Base-by-base conservation (phyloP, 2,888 invertebrate species). In the Arrhopalites spinosus region DNA sequence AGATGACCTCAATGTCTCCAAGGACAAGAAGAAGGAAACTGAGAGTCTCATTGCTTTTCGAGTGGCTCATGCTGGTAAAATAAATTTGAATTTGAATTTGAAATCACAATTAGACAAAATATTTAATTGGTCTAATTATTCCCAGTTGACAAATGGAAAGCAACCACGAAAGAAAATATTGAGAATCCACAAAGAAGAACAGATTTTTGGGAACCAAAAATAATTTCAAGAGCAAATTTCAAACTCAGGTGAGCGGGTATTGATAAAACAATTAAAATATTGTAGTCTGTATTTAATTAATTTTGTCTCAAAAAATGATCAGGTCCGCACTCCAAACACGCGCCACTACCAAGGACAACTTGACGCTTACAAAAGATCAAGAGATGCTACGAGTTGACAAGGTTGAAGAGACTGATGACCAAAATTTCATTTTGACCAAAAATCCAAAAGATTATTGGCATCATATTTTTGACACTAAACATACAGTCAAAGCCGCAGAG, bases 361-460 rank as follows among this genome's bases (percentile, higher is more conserved):
- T 29, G 27, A 69, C 30, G 7, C 29, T 43, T 27, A 45, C n/a
- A 30, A 68, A 61, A 8, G 74, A 74, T 68, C 45, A 36, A 27
- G 74, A 74, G 13, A 30, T 74, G 47, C 13, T 61, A 20, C 13
- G 25, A n/a, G 45, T 61, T 8, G 56, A 68, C 43, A 2, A 66
- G n/a, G 8, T 17, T 8, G 15, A 23, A 20, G 68, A 74, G 1
- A 50, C 50, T 43, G 73, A 73, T 64, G 67, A 68, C 11, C 64
- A 64, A 0, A 50, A 64, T 0, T 20, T 15, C 8, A 29, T 27
- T 1, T 1, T n/a, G 2, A 47, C 15, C 3, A 17, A 25, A 36
- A 53, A 76, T 3, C 25, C 36, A 67, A 5, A 68, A 7, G 47
- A 74, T 17, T 73, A 73, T 15, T 64, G 63, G 76, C 27, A 73